A percentile compares a stretch with the other conserved stretches of the same genome.
Evolutionary conservation across 1,140 invertebrate species (phyloP).

Genomic region (Ceratoteleas bidentatus): DNA sequence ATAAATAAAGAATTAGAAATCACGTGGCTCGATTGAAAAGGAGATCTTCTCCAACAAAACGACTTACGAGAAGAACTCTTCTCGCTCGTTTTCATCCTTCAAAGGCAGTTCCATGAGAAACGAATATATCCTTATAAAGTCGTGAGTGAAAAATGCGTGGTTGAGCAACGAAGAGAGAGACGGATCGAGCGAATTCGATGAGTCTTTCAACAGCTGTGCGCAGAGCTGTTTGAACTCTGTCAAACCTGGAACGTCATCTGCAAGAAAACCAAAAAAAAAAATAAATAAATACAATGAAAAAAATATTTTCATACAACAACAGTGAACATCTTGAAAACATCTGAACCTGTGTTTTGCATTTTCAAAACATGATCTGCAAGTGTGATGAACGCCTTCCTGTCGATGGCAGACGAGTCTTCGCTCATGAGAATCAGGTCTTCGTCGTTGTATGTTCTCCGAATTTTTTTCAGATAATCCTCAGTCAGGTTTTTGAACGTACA

Average conservation of each 20-base stretch:
- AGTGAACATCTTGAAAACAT: too few species aligned
- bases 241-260: too few species aligned
- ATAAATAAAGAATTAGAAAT: slow-evolving; percentile 9
- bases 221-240: too few species aligned
- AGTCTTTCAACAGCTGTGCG: too few species aligned
- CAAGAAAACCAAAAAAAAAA: too few species aligned
- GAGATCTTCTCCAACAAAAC: slow-evolving; percentile 29
- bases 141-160: slow-evolving; percentile 90
- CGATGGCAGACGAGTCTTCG: slow-evolving; percentile 83
- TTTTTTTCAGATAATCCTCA: slow-evolving; percentile 85
- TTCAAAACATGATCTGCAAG: slow-evolving; percentile 88
- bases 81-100: slow-evolving; percentile 88
- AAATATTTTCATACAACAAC: too few species aligned
- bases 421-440: slow-evolving; percentile 77
- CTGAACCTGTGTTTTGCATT: slow-evolving; percentile 83
- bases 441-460: slow-evolving; percentile 86
- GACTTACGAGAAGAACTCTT: slow-evolving; percentile 87
- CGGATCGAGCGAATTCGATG: slow-evolving; percentile 83
- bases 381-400: slow-evolving; percentile 91
- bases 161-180: slow-evolving; percentile 84
- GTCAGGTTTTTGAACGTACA: slow-evolving; percentile 87
- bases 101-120: slow-evolving; percentile 91
- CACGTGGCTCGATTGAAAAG: neutral
- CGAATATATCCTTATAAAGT: slow-evolving; percentile 90
- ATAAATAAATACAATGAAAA: too few species aligned